These are phyloP conservation scores for Xestia xanthographa DNA, from an alignment of 2,888 invertebrate species.

Conservation along the genomic window DNA sequence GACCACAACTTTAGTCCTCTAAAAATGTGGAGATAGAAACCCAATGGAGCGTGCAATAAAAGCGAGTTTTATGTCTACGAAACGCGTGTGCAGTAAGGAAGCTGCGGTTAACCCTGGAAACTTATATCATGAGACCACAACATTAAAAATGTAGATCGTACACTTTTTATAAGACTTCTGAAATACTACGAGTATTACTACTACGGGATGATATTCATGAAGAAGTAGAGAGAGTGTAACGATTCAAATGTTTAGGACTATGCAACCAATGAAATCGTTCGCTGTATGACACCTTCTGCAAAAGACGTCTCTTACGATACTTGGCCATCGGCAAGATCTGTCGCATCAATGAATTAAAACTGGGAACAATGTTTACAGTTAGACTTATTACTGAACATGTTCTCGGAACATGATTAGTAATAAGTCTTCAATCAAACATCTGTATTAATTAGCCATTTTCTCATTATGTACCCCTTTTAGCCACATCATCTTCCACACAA, in stretches of 20 bases:
- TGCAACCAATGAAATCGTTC: too few species aligned
- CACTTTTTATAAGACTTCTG: neutral
- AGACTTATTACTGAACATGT: too few species aligned
- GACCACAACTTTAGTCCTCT: neutral
- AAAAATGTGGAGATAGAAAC: neutral
- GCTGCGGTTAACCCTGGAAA: slow-evolving; percentile 27
- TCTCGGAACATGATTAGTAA: too few species aligned
- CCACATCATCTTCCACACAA: neutral
- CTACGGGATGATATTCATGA: neutral
- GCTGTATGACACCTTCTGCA: too few species aligned
- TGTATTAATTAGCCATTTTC: too few species aligned
- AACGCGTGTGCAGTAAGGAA: slow-evolving; percentile 25
- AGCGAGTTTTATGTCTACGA: slow-evolving; percentile 18
- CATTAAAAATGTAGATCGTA: neutral
- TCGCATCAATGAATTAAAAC: too few species aligned
- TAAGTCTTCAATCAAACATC: too few species aligned
- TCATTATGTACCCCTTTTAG: neutral
- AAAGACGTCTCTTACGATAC: too few species aligned
- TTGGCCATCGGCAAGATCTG: too few species aligned
- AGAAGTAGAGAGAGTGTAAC: too few species aligned
- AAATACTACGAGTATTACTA: neutral
- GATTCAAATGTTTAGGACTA: too few species aligned
- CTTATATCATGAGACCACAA: slow-evolving; percentile 1
- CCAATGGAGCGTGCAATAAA: slow-evolving; percentile 3
- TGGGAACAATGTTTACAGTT: too few species aligned